phyloP scores from a whole-genome alignment of 53 echinoderm and acorn worm species.

The Echinometra lucunter region DNA sequence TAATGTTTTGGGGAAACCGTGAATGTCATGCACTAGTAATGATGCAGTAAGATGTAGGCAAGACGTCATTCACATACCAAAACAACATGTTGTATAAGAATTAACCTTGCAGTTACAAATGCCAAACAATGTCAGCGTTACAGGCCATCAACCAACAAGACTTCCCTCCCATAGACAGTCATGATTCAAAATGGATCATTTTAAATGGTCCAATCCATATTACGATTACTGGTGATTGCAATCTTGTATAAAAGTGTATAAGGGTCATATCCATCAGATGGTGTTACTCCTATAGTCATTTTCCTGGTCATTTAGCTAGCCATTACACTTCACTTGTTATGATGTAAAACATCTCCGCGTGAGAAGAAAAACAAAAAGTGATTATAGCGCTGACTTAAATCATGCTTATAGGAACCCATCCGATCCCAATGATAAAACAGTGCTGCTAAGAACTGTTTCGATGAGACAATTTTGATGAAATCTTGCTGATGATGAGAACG shows the following conservation, averaged over 20 bases:
- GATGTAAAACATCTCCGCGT: too few species aligned
- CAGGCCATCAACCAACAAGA: slow-evolving; percentile 9
- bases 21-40: not conserved
- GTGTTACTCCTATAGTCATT: not conserved
- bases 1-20: not conserved
- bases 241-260: not conserved
- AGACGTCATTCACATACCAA: slow-evolving; percentile 16
- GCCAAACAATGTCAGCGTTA: slow-evolving; percentile 13
- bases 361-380: too few species aligned
- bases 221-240: too few species aligned
- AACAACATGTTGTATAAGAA: slow-evolving; percentile 47
- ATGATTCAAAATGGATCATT: not conserved
- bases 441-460: not conserved
- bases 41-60: slow-evolving; percentile 15
- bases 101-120: slow-evolving; percentile 18
- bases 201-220: not conserved
- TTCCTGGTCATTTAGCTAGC: not conserved
- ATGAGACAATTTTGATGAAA: too few species aligned
- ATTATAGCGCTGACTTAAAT: not conserved
- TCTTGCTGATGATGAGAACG: not conserved
- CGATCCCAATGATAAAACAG: too few species aligned
- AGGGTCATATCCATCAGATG: not conserved
- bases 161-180: not conserved
- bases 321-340: too few species aligned
- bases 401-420: not conserved